phyloP scores from a whole-genome alignment of 2,113 vertebrate species.

The Aptenodytes patagonicus region DNA sequence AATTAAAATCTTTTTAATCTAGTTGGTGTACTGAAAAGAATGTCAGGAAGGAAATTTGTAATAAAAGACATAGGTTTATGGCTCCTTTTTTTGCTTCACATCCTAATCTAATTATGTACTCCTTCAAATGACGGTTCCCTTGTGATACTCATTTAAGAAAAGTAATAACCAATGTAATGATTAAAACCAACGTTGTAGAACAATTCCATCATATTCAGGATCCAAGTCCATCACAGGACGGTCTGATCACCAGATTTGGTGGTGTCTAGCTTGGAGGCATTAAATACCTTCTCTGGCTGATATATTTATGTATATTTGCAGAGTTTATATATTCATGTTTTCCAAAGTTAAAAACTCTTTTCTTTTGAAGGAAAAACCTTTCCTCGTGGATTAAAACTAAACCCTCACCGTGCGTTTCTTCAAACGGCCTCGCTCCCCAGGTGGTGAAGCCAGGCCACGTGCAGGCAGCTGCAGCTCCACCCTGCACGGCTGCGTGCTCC shows the following conservation, averaged over 20 bases:
- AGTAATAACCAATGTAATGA: not conserved
- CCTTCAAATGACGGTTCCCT: not conserved
- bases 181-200: not conserved
- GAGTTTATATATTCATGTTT: not conserved
- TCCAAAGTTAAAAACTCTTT: not conserved
- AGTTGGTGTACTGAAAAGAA: not conserved
- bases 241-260: not conserved
- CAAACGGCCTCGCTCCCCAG: fast-evolving
- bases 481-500: too few species aligned
- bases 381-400: not conserved
- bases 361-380: not conserved
- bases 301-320: not conserved
- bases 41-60: not conserved
- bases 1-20: not conserved
- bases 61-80: not conserved
- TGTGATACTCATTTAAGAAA: not conserved
- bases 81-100: not conserved
- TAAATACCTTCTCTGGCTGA: not conserved
- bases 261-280: not conserved
- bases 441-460: fast-evolving
- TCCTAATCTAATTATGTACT: not conserved
- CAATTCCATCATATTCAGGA: not conserved
- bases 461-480: not conserved
- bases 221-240: not conserved
- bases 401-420: fast-evolving